Evolutionary conservation across 1,140 invertebrate genomes (phyloP).

Genomic region (Lepidotrigona ventralis): DNA sequence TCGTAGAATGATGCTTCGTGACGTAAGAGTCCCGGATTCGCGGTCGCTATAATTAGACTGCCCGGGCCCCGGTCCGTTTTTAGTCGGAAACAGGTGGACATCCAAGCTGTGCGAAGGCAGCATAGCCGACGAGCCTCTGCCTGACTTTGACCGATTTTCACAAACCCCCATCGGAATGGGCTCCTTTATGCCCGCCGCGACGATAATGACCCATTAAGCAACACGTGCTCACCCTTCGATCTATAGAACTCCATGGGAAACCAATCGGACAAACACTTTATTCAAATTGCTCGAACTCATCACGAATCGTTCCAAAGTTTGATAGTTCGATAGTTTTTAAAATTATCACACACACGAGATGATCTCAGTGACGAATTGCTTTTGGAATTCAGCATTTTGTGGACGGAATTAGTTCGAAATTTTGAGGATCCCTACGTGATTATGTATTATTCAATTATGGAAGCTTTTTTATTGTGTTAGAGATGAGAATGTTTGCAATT

Average conservation of each 20-base stretch:
- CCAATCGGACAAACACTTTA: neutral
- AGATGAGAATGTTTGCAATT: no score
- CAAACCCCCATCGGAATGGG: constrained; percentile 56
- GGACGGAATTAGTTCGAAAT: neutral
- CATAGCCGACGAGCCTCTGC: constrained; percentile 62
- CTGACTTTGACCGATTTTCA: constrained; percentile 79
- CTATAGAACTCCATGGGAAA: neutral
- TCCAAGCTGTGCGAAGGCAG: constrained; percentile 52
- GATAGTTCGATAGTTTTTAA: neutral
- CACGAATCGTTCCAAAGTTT: neutral
- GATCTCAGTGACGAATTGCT: neutral
- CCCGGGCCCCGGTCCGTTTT: constrained; percentile 76
- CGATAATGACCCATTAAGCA: constrained; percentile 57
- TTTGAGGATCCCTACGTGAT: neutral
- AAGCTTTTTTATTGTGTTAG: no score
- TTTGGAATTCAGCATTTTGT: neutral
- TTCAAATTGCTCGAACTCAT: neutral
- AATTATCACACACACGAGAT: neutral
- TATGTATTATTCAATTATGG: neutral
- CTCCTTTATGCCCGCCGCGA: constrained; percentile 33
- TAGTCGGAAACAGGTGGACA: constrained; percentile 79
- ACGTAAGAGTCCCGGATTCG: constrained; percentile 72
- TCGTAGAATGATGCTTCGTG: constrained; percentile 52
- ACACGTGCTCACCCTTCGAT: neutral
- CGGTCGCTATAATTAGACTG: constrained; percentile 77